A percentile compares a stretch with the other conserved stretches of the same genome.
These are phyloP conservation scores for Epinephelus awoara DNA, from an alignment of 2,797 vertebrate species.

Conservation along the genomic window DNA sequence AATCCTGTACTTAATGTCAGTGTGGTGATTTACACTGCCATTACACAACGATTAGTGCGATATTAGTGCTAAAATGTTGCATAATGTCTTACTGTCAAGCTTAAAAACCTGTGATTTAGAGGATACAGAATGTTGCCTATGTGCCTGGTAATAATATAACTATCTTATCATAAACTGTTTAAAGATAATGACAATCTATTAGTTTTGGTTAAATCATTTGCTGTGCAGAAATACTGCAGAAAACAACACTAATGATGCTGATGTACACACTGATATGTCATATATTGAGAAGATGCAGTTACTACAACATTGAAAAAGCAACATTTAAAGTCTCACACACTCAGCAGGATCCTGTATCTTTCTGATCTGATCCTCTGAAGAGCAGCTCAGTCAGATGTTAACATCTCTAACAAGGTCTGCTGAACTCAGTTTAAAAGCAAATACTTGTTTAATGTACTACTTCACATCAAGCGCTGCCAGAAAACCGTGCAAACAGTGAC, in stretches of 20 bases:
- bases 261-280: background rate
- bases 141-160: background rate
- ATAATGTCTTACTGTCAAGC: background rate
- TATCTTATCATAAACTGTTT: background rate
- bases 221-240: background rate
- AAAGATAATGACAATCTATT: background rate
- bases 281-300: background rate
- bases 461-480: background rate
- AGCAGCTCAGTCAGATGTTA: background rate
- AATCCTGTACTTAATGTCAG: background rate
- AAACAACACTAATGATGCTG: background rate
- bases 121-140: background rate
- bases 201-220: background rate
- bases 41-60: background rate
- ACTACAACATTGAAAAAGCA: background rate
- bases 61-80: background rate
- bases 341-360: background rate
- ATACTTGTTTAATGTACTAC: background rate
- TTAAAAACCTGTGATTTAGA: background rate
- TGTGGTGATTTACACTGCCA: background rate
- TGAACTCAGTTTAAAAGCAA: constrained; percentile 12
- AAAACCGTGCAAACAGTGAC: constrained; percentile 27
- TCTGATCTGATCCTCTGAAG: background rate
- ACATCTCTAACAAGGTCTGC: background rate
- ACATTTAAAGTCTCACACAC: background rate